Base-by-base conservation (phyloP, 2,113 vertebrate genomes). In the zebrafish (Danio rerio) region DNA sequence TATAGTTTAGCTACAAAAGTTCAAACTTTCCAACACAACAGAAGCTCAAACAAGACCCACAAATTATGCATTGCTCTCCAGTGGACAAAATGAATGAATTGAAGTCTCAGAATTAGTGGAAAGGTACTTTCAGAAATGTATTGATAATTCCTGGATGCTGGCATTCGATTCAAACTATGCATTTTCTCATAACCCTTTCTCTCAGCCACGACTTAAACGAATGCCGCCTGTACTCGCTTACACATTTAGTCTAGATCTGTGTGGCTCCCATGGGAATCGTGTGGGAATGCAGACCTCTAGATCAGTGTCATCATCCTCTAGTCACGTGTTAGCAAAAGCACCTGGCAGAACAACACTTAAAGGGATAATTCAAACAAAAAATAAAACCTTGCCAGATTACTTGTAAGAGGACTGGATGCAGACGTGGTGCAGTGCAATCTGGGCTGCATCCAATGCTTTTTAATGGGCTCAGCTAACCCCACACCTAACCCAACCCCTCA, bases 191-290 rank as follows among this genome's bases (percentile, higher is more conserved):
- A 63, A 20, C n/a, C 18, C 21, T 40, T 5, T 63, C 61, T 12
- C 61, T 40, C 10, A 20, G 4, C 56, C 56, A 15, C 21, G 3
- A 63, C 21, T 63, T 40, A 63, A 63, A 40, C 11, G 10, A 63
- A 63, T 40, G 61, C 61, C 61, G 5, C 21, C 21, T 40, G 61
- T 13, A 40, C 20, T n/a, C 21, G 21, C 10, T 63, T 59, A 59
- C n/a, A 20, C n/a, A 20, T 59, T 59, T 63, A 63, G 61, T 40
- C 12, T 31, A 63, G 11, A 11, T 52, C 7, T 52, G 49, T 52
- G 49, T 7, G 61, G 61, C 61, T 63, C 61, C 61, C 61, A 63
- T 63, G 20, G 11, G 56, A 59, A 59, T 59, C n/a, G n/a, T 59
- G 56, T 20, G 56, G n/a, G 61, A 40, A 13, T 63, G 61, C 61